Base-by-base conservation (phyloP, 2,113 vertebrate species). In the Xiphophorus maculatus region DNA sequence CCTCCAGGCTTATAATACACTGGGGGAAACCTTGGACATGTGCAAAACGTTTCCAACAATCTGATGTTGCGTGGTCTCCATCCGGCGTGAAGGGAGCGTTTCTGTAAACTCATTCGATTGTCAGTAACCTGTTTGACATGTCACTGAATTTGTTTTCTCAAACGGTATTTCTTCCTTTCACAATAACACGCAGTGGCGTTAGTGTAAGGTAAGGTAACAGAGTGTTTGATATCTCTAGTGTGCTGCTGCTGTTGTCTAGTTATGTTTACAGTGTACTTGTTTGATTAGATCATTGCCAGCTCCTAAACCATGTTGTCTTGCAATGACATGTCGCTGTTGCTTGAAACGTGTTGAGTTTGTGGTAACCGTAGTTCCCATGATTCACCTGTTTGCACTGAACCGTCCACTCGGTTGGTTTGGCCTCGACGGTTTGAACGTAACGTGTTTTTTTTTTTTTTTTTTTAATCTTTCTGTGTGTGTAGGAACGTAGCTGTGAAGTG, bases 401-500 rank as follows among this genome's bases (percentile, higher is more conserved):
- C 44, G 37, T 70, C 28, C 19, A 27, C 63, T 13, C 71, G 63
- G 68, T 80, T 1, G n/a, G 69, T 48, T 63, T 37, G 17, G 35
- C 5, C 25, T 13, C 0, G 6, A 42, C 14, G 29, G 27, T 14
- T 14, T 10, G 6, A 4, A 4, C 30, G 3, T 30, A 66, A 61
- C 32, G 0, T 37, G 1, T 69, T n/a, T n/a, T n/a, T n/a, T n/a
- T n/a, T n/a, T n/a, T n/a, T n/a, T n/a, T n/a, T n/a, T n/a, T n/a
- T n/a, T n/a, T n/a, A n/a, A n/a, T 32, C 22, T 71, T 0, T 66
- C 32, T 83, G 30, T 73, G 54, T 88, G 62, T 89, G 71, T 94
- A 94, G 89, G 95, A 95, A 19, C 88, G 92, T 27, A 84, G 93
- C 11, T 87, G 91, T 87, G 95, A 93, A 80, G 87, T 92, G 0